Base-by-base conservation (phyloP, 35 echinoderm and acorn worm genomes). In the Ophioderma brevispina region DNA sequence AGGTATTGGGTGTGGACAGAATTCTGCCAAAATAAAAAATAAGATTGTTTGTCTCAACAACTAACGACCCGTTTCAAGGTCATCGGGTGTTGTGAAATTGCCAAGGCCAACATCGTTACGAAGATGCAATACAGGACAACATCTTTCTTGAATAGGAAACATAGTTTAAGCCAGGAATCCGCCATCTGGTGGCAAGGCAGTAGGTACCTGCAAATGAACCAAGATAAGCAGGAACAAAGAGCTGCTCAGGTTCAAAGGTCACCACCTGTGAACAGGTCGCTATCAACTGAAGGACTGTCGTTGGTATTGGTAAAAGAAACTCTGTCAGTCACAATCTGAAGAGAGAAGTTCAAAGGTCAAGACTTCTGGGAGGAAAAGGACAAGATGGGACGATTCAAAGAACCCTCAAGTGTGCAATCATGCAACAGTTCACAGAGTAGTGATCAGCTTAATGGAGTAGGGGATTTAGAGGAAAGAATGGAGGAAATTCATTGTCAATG, bases 61-160 rank as follows among this genome's bases (percentile, higher is more conserved):
- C 41, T n/a, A n/a, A n/a, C n/a, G n/a, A 46, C 17, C 41, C 17
- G 41, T 17, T 46, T 46, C 41, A 46, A n/a, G n/a, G n/a, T 70
- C 59, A 70, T 15, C 2, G 23, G 28, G 17, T 70, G 59, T 70
- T 70, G 84, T 36, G 32, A 89, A 80, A 56, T 37, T 63, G 33
- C 43, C 76, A 0, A 76, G 50, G 2, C 76, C 43, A 1, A 70
- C 50, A 77, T 36, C 63, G 76, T 32, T 8, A 0, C 77, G 8
- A 89, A 80, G 41, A 37, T 49, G 30, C 40, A 56, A 21, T 89
- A 80, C 40, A 89, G 11, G 36, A 89, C 87, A 23, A 50, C 38
- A 28, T 89, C 87, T 21, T n/a, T 33, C 87, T 39, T 76, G 81
- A 80, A 89, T 89, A 30, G 87, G 87, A 80, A 55, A 38, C 39